Evolutionary conservation across 2,888 invertebrate genomes (phyloP), one percentile per base, ranked within the genome.

Genomic region (Boloria selene): DNA sequence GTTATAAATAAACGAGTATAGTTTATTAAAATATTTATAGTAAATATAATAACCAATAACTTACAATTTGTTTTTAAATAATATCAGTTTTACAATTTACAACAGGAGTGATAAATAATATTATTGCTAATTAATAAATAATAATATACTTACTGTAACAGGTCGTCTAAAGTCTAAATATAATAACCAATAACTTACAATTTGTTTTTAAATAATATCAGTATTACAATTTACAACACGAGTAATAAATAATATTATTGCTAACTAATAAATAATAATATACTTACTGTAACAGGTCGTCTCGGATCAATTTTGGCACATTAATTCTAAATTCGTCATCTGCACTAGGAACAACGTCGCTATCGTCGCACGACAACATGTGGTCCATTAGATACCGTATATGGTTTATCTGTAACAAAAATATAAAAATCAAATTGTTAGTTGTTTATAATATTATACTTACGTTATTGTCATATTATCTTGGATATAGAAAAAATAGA

Each of bases 351-450:
- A 69, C 56, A n/a, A 85, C 85, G 67, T 86, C 83, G 0, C 86
- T 86, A 2, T 82, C 84, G 44, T 75, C 70, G 74, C 87, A 85
- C 75, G 73, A 93, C 76, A 96, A 87, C 74, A 94, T 93, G 70
- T 92, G 88, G 78, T 96, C 96, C 93, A 96, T 95, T 78, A 94
- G 91, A 75, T 95, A 94, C 0, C 97, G 94, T 53, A 97, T 87
- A 82, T 94, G 93, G 79, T 97, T 97, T 18, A 97, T 93, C 96
- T 96, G 74, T 55, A 7, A 53, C 6, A 49, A 49, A 16, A 14
- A 47, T 45, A 14, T 13, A 45, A 10, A n/a, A n/a, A n/a, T n/a
- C n/a, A n/a, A n/a, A n/a, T n/a, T n/a, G n/a, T n/a, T n/a, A n/a
- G 45, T 45, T 3, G 45, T 45, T 45, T 4, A 13, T n/a, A 45